These are phyloP conservation scores for Sebastiscus tertius DNA, from an alignment of 2,797 vertebrate species.

Conservation along the genomic window DNA sequence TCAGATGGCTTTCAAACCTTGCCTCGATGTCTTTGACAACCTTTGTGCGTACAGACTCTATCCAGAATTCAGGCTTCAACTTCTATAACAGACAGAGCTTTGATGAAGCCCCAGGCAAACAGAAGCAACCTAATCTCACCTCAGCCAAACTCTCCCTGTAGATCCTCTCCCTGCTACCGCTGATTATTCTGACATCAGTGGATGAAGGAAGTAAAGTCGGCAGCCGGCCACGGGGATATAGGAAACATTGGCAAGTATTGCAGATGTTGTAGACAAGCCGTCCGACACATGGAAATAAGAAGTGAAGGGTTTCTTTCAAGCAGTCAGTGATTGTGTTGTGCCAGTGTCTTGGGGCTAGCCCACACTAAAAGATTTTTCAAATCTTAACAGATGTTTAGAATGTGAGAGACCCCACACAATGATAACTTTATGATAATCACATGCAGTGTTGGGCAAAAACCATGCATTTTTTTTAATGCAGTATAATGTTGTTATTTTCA, in stretches of 20 bases:
- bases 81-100: constrained; percentile 14
- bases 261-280: constrained; percentile 24
- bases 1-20: not conserved
- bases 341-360: not conserved
- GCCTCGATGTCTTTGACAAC: constrained; percentile 2
- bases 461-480: too few relatives aligned
- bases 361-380: too few relatives aligned
- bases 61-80: constrained; percentile 11
- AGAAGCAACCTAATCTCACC: constrained; percentile 30
- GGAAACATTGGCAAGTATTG: constrained; percentile 4
- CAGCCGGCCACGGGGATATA: constrained; percentile 24
- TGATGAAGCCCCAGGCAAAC: constrained; percentile 12
- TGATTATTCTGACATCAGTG: constrained; percentile 42
- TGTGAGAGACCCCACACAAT: too few relatives aligned
- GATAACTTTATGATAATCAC: too few relatives aligned
- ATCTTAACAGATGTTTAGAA: too few relatives aligned
- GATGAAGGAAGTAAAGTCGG: constrained; percentile 15
- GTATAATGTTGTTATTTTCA: too few relatives aligned
- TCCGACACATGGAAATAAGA: constrained; percentile 16
- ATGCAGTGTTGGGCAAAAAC: too few relatives aligned
- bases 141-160: constrained; percentile 37
- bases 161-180: constrained; percentile 15
- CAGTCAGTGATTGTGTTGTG: not conserved
- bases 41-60: not conserved
- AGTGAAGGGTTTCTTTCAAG: constrained; percentile 1